Percentiles rank a stretch among this genome's conserved stretches.
Evolutionary conservation across 2,113 vertebrate species (phyloP).

Genomic region (Cromileptes altivelis): DNA sequence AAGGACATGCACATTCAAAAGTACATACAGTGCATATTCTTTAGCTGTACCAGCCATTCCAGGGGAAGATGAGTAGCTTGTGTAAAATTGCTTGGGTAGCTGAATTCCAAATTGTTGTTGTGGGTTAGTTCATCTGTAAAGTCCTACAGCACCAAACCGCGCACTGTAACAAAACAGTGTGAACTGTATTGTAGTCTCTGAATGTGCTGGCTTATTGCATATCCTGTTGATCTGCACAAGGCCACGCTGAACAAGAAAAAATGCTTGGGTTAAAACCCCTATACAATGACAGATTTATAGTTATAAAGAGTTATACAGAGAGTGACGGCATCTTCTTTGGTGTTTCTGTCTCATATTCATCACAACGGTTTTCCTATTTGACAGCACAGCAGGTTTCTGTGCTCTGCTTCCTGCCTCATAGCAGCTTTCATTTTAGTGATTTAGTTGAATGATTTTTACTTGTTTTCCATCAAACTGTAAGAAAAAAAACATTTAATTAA

Average conservation of each 20-base stretch:
- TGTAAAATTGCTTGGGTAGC: conserved; percentile 55
- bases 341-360: background rate
- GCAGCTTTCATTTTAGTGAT: background rate
- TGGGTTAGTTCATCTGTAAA: conserved; percentile 41
- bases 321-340: background rate
- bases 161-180: conserved; percentile 1
- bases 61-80: conserved; percentile 43
- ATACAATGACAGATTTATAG: background rate
- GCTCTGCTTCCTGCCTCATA: background rate
- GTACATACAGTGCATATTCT: conserved; percentile 35
- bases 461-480: background rate
- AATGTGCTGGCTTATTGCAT: background rate
- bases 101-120: conserved; percentile 45
- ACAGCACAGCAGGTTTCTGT: background rate
- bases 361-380: background rate
- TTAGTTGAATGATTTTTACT: background rate
- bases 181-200: background rate
- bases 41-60: conserved; percentile 35
- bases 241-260: background rate
- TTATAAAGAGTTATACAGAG: background rate
- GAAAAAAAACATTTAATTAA: background rate
- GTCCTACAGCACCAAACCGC: conserved; percentile 21
- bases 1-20: conserved; percentile 35
- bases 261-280: background rate
- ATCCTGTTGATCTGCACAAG: background rate